Evolutionary conservation across 2,888 invertebrate species (phyloP), one percentile per base, ranked within the genome.

Genomic region (Limenitis camilla): DNA sequence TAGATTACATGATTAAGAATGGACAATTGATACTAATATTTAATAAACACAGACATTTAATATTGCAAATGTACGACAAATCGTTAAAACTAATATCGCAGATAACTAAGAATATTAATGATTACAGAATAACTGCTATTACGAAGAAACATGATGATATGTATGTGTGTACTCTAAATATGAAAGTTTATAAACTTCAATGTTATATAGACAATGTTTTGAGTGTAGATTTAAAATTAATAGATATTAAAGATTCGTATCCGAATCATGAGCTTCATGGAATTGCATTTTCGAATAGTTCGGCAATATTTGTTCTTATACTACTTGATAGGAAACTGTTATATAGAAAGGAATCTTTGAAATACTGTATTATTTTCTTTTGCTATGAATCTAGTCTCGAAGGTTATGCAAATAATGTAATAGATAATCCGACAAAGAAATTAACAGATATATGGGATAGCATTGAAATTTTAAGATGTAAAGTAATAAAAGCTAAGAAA

Each of bases 11-110:
- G 2, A 46, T 59, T 6, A 53, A 65, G 5, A 60, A 69, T 33
- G 63, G 71, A n/a, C 68, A 74, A 33, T 58, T 76, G 5, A 48
- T 81, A 45, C 49, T 83, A 29, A 11, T 80, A 2, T 84, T 61
- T 53, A 72, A 67, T 50, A 87, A 87, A 70, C 69, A 83, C 49
- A 76, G 85, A 64, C 78, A 85, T 71, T 61, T 87, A 46, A 33
- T 84, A 1, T 56, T 70, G 6, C 68, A 75, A 56, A 49, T 76
- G 50, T 56, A 82, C 29, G 72, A 78, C 55, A 50, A 63, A 7
- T 54, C 70, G 8, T 69, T 68, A 40, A 71, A 67, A 40, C 53
- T 77, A 5, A 6, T 78, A 31, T 66, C 69, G 5, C 70, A 83
- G 53, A 64, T 62, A 58, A 40, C 76, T 1, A 67, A 71, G 32